Base-by-base conservation (phyloP, 2,888 invertebrate species). In the Eugnorisma glareosa region DNA sequence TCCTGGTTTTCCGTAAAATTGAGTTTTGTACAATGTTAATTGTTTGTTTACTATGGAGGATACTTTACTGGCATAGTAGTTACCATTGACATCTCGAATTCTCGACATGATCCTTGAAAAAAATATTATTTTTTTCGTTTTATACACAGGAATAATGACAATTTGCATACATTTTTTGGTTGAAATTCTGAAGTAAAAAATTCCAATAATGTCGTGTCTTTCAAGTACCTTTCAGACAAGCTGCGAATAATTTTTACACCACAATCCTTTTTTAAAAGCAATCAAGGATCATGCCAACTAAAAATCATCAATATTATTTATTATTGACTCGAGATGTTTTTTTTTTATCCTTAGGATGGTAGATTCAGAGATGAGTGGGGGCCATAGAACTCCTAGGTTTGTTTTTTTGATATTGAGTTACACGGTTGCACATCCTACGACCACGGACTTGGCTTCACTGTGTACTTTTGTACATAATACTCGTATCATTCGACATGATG, bases 311-410 rank as follows among this genome's bases (percentile, higher is more conserved):
- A 75, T 81, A 69, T 81, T 71, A 64, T 75, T 71, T 89, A 91
- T 71, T 90, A 91, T 90, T 92, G 90, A 93, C 88, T 88, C 89
- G 90, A 88, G 85, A 86, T 89, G 86, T 89, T 90, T 94, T 94
- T 94, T 94, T 94, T 95, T 95, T 94, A 95, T 96, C 94, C 96
- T 93, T 97, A 97, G 97, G 97, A 97, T 97, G 96, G 97, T 97
- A 97, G 97, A 97, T 95, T 97, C 97, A 97, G 97, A 97, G 96
- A 96, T 97, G 95, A 97, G 97, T 97, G 97, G 97, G 96, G 97
- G 97, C 96, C 97, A 97, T 97, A 97, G 97, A 96, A 97, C 97
- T 93, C 97, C 97, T 97, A 97, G 97, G 97, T 97, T 97, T 97
- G 97, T 97, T 95, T 85, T 93, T 95, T 96, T 95, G 90, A 92